Base-by-base conservation (phyloP, 2,797 vertebrate species). In the Brachymystax lenok region DNA sequence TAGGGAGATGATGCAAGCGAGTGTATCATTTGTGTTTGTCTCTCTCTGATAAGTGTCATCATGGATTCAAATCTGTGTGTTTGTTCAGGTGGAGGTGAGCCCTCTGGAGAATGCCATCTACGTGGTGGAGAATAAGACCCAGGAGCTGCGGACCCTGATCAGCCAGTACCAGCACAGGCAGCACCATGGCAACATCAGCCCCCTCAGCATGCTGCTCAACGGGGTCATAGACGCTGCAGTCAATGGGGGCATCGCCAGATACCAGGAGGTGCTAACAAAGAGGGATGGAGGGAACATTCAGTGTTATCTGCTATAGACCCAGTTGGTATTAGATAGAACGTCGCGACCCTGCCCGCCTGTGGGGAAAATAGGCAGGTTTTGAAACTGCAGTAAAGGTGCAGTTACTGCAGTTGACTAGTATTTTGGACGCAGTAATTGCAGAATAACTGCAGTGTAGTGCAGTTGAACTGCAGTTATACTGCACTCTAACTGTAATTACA, bases 61-160 rank as follows among this genome's bases (percentile, higher is more conserved):
- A n/a, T 63, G 59, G 21, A 24, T 24, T 63, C 1, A 24, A 10
- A 24, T 24, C 8, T 63, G 3, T 33, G 30, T 80, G 13, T 82
- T 7, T 82, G 74, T 89, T 80, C 86, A 99, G 98, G 92, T 99
- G 92, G 98, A 99, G 89, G 97, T 99, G 56, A 99, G 98, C 89
- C 98, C 98, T 50, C 90, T 99, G 90, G 98, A 99, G 92, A 99
- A 99, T 16, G 98, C 98, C 88, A 97, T 99, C 86, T 97, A 98
- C n/a, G 98, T 99, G 77, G 97, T 99, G 82, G 97, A 98, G 91
- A 99, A 99, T 82, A 99, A 99, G 89, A 99, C 98, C 87, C 97
- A 98, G 89, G 98, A 99, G 88, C 93, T 99, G 56, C 95, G 98
- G 66, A 97, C 96, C 3, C 94, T 99, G 84, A 99, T 99, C 91